These are phyloP conservation scores for Pelecanus crispus DNA, from an alignment of 2,113 vertebrate genomes.

Conservation along the genomic window DNA sequence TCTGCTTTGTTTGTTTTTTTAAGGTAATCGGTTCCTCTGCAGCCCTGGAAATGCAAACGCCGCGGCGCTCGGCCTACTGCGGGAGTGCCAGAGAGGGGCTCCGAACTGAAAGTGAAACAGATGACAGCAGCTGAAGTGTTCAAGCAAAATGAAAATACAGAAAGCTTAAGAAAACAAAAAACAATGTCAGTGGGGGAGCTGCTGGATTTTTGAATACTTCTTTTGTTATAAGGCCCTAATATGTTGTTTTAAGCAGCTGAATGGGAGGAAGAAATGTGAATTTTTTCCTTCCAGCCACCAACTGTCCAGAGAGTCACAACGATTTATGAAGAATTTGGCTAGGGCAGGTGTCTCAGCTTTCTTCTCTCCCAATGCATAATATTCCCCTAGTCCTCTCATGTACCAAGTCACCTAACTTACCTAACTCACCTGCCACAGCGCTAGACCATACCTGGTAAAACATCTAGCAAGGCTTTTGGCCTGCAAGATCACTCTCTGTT, in stretches of 20 bases:
- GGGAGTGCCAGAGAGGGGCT: not conserved
- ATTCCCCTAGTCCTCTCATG: not conserved
- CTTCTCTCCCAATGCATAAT: not conserved
- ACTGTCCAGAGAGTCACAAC: not conserved
- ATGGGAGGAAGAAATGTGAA: not conserved
- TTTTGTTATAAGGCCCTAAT: not conserved
- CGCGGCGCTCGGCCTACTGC: fast-evolving
- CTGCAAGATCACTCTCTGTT: not conserved
- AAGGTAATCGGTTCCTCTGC: not conserved
- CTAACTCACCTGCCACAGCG: not conserved
- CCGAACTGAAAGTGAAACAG: not conserved
- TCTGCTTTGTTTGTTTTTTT: slow-evolving; percentile 49
- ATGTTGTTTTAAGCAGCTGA: not conserved
- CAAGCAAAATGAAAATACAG: not conserved
- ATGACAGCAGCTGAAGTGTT: not conserved
- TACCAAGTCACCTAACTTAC: not conserved
- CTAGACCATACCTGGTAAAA: not conserved
- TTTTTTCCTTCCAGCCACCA: not conserved
- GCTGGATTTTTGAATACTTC: not conserved
- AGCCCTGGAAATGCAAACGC: not conserved
- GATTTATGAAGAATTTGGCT: not conserved
- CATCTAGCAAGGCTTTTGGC: not conserved
- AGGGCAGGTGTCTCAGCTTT: not conserved
- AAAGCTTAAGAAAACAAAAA: not conserved
- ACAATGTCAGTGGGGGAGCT: not conserved